Evolutionary conservation across 53 echinoderm and acorn worm species (phyloP).

Genomic region (Mesocentrotus franciscanus): DNA sequence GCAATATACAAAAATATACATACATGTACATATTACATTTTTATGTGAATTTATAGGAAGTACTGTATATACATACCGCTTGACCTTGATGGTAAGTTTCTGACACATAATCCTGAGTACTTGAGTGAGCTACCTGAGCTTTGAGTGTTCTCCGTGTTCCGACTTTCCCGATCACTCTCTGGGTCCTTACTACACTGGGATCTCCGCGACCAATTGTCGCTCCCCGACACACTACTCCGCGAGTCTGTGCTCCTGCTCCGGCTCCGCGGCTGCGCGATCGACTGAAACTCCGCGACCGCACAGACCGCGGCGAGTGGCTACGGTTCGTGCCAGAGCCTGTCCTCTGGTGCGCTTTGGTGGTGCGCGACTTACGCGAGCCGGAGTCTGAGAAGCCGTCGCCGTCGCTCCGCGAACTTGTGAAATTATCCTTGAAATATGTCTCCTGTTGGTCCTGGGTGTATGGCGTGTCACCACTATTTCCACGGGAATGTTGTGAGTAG

Average conservation of each 20-base stretch:
- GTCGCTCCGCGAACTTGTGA: conserved; percentile 72
- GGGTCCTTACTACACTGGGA: conserved; percentile 86
- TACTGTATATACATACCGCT: conserved; percentile 89
- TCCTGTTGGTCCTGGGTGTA: conserved; percentile 77
- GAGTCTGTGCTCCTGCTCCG: conserved; percentile 95
- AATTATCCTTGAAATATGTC: conserved; percentile 75
- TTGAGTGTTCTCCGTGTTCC: conserved; percentile 93
- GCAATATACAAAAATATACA: not conserved
- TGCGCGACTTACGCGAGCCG: conserved; percentile 76
- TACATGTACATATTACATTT: not conserved
- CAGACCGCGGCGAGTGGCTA: conserved; percentile 93
- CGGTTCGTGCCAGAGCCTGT: conserved; percentile 84
- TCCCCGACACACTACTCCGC: conserved; percentile 89
- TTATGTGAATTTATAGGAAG: not conserved
- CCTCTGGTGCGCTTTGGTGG: conserved; percentile 72
- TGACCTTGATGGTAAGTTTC: conserved; percentile 94
- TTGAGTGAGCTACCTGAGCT: conserved; percentile 85
- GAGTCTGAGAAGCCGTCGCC: conserved; percentile 81
- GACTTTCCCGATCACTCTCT: conserved; percentile 95
- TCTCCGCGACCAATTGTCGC: conserved; percentile 90
- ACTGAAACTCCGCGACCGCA: conserved; percentile 90
- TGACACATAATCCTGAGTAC: conserved; percentile 96
- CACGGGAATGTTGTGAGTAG: conserved; percentile 86
- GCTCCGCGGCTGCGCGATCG: conserved; percentile 81
- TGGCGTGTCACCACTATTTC: conserved; percentile 56